Evolutionary conservation across 2,113 vertebrate genomes (phyloP), one percentile per base, ranked within the genome.

Genomic region (Cyanoderma ruficeps): DNA sequence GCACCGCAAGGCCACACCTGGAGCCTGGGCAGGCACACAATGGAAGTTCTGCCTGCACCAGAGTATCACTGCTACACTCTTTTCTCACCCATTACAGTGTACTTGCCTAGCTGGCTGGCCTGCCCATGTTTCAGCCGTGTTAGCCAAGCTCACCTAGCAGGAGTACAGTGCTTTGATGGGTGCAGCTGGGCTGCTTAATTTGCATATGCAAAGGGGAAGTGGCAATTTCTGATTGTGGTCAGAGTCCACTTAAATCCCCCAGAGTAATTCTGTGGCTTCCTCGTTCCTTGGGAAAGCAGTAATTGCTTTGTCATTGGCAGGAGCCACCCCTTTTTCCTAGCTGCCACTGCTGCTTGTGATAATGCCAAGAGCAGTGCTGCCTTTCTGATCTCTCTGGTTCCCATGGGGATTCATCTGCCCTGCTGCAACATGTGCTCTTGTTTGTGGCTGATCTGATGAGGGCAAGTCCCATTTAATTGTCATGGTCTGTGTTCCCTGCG

Each of bases 261-360:
- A 35, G 86, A 83, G 86, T 92, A 80, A 93, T 70, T 92, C 71
- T 93, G 86, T 83, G 94, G 95, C 83, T 95, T 96, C 68, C 96
- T 90, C 0, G 3, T 93, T 95, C 67, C 49, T 90, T 92, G 88
- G 91, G 76, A 94, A 94, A 83, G 59, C 80, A 86, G 55, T 76
- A 63, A 81, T 80, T 74, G 64, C 80, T 93, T 70, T 81, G 76
- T 78, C 18, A 5, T 63, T 90, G 60, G 64, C 68, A 86, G 89
- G 72, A 95, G 64, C 76, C 52, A 15, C 63, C 47, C 52, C 14
- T 93, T 86, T 59, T 93, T 96, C 68, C n/a, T 71, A 84, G 37
- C 82, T 9, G 2, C 63, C 4, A 2, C 75, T 91, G 81, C 74
- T 75, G 74, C 78, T 78, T 30, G 10, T 84, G 82, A 33, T 42